phyloP scores from a whole-genome alignment of 2,888 invertebrate genomes.

The Aradus depressus region DNA sequence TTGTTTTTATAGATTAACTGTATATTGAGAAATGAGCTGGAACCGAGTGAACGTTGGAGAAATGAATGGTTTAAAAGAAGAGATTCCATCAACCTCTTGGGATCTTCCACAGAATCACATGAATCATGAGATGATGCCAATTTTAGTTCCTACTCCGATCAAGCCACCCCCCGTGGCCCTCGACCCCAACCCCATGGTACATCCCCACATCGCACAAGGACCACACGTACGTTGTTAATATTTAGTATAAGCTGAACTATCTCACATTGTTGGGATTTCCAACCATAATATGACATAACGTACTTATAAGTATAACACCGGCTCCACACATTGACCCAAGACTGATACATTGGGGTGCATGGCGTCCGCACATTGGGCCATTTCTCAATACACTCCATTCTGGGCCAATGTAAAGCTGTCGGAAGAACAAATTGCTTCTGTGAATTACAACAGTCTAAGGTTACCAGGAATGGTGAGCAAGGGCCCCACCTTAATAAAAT shows the following conservation, averaged over 20 bases:
- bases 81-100: constrained; percentile 24
- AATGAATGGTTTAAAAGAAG: constrained; percentile 23
- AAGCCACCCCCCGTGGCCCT: constrained; percentile 34
- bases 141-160: constrained; percentile 39
- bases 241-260: too few relatives aligned
- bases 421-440: too few relatives aligned
- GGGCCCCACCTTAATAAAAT: neutral
- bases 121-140: constrained; percentile 25
- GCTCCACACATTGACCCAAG: too few relatives aligned
- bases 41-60: constrained; percentile 14
- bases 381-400: too few relatives aligned
- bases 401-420: too few relatives aligned
- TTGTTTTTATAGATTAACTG: neutral
- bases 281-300: too few relatives aligned
- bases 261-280: too few relatives aligned
- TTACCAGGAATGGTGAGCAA: too few relatives aligned
- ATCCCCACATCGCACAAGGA: constrained; percentile 24
- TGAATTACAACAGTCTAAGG: too few relatives aligned
- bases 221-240: constrained; percentile 25
- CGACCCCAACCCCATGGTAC: constrained; percentile 19
- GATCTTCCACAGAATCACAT: constrained; percentile 21
- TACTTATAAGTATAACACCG: too few relatives aligned
- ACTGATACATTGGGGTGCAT: too few relatives aligned
- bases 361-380: too few relatives aligned
- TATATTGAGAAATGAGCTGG: constrained; percentile 27